Evolutionary conservation across 92 coral and sea anemone species (phyloP).

Genomic region (Porites divaricata): DNA sequence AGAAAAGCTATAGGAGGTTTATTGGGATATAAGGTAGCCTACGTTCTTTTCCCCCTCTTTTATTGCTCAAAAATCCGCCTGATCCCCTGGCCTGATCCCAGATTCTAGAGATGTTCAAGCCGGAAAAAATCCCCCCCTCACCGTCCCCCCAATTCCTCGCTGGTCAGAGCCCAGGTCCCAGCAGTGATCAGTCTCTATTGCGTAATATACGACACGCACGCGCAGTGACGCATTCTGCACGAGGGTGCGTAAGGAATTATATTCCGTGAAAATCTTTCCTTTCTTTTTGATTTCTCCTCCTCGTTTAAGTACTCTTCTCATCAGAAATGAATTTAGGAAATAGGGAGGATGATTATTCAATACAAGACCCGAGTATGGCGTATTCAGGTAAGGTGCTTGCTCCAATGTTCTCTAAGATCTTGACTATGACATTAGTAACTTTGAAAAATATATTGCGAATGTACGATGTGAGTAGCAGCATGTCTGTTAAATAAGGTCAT

Average conservation of each 20-base stretch:
- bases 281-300: neutral
- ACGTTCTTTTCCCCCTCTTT: too few relatives aligned
- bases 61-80: too few relatives aligned
- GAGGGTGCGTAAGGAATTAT: constrained; percentile 32
- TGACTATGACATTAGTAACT: too few relatives aligned
- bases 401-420: too few relatives aligned
- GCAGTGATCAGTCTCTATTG: constrained; percentile 15
- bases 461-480: neutral
- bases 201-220: constrained; percentile 41
- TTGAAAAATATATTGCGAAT: too few relatives aligned
- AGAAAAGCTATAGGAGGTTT: too few relatives aligned
- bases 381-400: constrained; percentile 51
- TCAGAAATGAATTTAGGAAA: constrained; percentile 43
- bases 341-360: constrained; percentile 47
- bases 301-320: neutral
- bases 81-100: too few relatives aligned
- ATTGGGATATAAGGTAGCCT: too few relatives aligned
- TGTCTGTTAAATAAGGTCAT: constrained; percentile 15
- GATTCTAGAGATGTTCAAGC: too few relatives aligned
- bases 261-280: neutral
- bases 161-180: neutral
- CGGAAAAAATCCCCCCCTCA: too few relatives aligned
- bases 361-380: constrained; percentile 53
- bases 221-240: constrained; percentile 13
- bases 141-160: too few relatives aligned